Base-by-base conservation (phyloP, 92 coral and sea anemone species). In the Palythoa grandis region DNA sequence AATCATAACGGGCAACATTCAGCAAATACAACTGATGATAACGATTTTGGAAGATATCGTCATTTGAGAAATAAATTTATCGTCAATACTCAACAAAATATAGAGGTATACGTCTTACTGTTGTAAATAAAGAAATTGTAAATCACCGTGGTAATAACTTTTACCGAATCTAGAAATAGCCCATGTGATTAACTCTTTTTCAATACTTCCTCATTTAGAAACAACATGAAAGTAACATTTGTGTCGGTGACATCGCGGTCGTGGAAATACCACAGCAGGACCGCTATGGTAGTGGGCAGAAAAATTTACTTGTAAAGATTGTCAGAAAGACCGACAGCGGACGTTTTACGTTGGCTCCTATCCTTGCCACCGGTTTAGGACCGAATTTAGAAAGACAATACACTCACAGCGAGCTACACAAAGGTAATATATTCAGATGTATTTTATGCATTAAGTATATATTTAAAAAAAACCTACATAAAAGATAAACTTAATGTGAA, bases 241-340 rank as follows among this genome's bases (percentile, higher is more conserved):
- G 47, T 2, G 82, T 74, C 37, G 82, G 88, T 4, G 88, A 84
- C 52, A 84, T 74, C 4, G 73, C 73, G 0, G 73, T 74, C 1
- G 29, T 84, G 13, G 82, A 35, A 84, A 73, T 84, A 29, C 80
- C 87, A 16, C 35, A 72, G 19, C 72, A 84, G 68, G 87, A 84
- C 69, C 77, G 87, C 50, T 57, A 7, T 8, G 69, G 57, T 16
- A 6, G 20, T 19, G 20, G 23, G 0, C 82, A 84, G 22, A 84
- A 65, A 40, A 74, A 84, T 56, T 48, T 84, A 11, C 15, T 84
- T 7, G 74, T 74, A 9, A 76, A 74, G 72, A 73, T 84, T n/a
- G 17, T 84, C 38, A 19, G 71, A 5, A 84, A 73, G 35, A 54
- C 43, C 7, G 79, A 39, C 19, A 20, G 72, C 15, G 82, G 50